These are phyloP conservation scores for Desmodus rotundus DNA, from an alignment of 2,113 vertebrate genomes.

Conservation along the genomic window DNA sequence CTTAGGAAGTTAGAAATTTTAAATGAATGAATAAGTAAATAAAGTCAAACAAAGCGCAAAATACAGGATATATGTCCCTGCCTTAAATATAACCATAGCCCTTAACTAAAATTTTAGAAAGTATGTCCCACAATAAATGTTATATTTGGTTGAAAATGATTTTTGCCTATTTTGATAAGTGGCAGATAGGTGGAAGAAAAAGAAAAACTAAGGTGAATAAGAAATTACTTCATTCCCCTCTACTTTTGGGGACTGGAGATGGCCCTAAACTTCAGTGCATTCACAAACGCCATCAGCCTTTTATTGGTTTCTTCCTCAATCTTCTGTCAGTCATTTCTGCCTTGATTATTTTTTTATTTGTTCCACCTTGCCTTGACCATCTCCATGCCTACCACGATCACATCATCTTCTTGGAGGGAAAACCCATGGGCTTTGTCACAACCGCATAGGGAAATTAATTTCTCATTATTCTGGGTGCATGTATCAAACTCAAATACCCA, in stretches of 20 bases:
- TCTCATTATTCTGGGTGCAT: not conserved
- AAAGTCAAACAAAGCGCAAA: not conserved
- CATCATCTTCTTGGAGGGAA: not conserved
- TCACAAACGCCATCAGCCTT: not conserved
- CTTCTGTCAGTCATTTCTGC: not conserved
- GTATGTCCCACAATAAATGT: not conserved
- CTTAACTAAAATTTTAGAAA: not conserved
- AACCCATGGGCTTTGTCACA: not conserved
- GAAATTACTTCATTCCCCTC: not conserved
- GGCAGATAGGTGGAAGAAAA: not conserved
- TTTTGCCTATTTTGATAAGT: conserved; percentile 21
- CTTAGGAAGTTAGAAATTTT: not conserved
- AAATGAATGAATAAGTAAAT: not conserved
- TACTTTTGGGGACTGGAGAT: not conserved
- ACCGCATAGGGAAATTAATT: not conserved
- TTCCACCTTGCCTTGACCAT: not conserved
- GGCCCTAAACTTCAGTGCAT: not conserved
- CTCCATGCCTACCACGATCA: not conserved
- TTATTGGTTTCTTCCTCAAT: not conserved
- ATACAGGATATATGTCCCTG: not conserved
- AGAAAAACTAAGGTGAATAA: not conserved
- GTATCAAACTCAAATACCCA: not conserved
- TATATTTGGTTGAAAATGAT: not conserved
- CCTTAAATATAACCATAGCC: not conserved
- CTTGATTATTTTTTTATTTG: not conserved